These are phyloP conservation scores for Punctoribates punctum DNA, from an alignment of 2,888 invertebrate species.

Conservation along the genomic window DNA sequence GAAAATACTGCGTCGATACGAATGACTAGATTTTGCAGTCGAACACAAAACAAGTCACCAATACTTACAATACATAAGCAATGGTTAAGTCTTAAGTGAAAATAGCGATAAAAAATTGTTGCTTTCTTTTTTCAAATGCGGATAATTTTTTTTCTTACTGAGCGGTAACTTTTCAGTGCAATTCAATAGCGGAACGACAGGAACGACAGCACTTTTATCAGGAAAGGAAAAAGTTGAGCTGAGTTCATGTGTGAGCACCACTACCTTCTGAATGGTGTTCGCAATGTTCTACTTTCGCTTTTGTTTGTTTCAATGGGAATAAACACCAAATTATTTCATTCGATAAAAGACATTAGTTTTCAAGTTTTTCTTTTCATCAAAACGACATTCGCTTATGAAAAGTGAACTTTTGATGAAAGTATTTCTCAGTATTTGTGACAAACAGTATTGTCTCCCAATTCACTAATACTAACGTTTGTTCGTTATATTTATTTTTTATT, in stretches of 20 bases:
- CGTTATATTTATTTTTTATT: no score
- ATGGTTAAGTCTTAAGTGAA: slow-evolving; percentile 15
- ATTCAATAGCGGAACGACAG: slow-evolving; percentile 10
- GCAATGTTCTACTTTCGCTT: slow-evolving; percentile 22
- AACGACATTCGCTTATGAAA: slow-evolving; percentile 25
- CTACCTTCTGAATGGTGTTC: neutral
- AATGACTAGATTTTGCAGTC: slow-evolving; percentile 34
- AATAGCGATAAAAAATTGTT: slow-evolving; percentile 36
- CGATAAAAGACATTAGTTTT: neutral
- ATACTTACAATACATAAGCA: slow-evolving; percentile 13
- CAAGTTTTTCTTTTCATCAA: slow-evolving; percentile 1
- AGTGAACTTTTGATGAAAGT: slow-evolving; percentile 19
- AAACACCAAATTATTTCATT: slow-evolving; percentile 16
- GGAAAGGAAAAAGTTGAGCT: neutral
- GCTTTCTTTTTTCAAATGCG: slow-evolving; percentile 16
- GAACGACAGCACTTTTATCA: slow-evolving; percentile 30
- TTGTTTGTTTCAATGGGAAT: slow-evolving; percentile 10
- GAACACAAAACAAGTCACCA: slow-evolving; percentile 30
- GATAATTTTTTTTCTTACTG: slow-evolving; percentile 3
- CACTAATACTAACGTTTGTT: no score
- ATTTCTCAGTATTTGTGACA: neutral
- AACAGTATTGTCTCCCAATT: neutral
- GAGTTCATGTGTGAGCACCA: slow-evolving; percentile 3
- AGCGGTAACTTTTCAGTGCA: slow-evolving; percentile 5
- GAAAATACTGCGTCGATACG: slow-evolving; percentile 18